Conservation (phyloP, 2,113 vertebrate genomes). For the Alethe diademata region DNA sequence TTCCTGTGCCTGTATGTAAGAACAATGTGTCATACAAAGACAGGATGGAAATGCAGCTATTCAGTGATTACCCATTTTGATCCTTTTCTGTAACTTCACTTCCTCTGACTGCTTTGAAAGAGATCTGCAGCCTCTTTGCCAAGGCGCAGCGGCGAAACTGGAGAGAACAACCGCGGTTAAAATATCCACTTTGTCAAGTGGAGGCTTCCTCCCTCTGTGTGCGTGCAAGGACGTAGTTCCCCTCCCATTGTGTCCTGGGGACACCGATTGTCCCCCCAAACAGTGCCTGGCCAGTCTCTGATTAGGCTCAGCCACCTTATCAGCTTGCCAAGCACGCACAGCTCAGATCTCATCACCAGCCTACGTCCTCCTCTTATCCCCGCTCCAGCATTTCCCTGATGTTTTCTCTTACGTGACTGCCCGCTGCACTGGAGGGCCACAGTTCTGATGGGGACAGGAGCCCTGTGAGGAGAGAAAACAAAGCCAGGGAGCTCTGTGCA, state of each 20-base stretch:
- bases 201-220: slow-evolving; percentile 34
- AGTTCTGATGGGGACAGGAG: background rate
- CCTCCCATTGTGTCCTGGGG: slow-evolving; percentile 1
- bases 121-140: background rate
- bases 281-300: background rate
- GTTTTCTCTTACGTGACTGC: background rate
- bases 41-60: background rate
- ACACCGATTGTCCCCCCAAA: background rate
- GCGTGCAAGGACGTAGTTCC: background rate
- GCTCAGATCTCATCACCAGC: background rate
- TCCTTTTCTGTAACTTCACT: background rate
- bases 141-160: accelerated
- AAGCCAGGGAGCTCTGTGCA: background rate
- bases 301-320: background rate
- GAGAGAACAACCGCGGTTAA: background rate
- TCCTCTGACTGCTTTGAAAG: background rate
- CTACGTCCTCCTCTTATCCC: background rate
- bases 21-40: background rate
- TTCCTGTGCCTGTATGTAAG: background rate
- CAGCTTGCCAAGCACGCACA: slow-evolving; percentile 9
- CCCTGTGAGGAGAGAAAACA: background rate
- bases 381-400: background rate
- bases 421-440: background rate
- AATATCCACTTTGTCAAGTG: slow-evolving; percentile 24
- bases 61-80: background rate